phyloP scores from a whole-genome alignment of 2,888 invertebrate genomes.

The Hedychridium roseum region DNA sequence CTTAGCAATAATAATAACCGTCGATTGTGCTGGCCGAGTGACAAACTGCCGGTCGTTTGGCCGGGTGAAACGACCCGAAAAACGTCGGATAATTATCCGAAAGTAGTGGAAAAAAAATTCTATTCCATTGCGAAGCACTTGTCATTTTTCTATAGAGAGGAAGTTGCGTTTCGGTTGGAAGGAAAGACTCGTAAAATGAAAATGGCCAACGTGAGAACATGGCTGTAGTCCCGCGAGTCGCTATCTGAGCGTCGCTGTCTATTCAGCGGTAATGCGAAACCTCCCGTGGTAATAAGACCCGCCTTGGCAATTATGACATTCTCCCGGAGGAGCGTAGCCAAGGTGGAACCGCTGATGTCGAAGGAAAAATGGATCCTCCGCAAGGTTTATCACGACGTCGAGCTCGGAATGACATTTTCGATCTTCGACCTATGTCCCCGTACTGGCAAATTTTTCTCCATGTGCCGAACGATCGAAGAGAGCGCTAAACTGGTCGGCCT shows the following conservation, averaged over 20 bases:
- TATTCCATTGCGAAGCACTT: not conserved
- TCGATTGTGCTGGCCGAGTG: too few species aligned
- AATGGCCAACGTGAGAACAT: constrained; percentile 17
- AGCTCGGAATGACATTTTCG: too few species aligned
- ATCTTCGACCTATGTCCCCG: too few species aligned
- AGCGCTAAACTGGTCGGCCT: too few species aligned
- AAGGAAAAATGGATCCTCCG: too few species aligned
- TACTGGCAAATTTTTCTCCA: too few species aligned
- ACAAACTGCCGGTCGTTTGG: not conserved
- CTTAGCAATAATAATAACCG: too few species aligned
- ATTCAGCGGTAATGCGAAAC: constrained; percentile 56
- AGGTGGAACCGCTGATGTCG: too few species aligned
- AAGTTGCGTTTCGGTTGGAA: too few species aligned
- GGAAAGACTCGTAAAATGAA: not conserved
- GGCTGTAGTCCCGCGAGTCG: constrained; percentile 7
- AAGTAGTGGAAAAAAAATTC: not conserved
- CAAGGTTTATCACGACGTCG: too few species aligned
- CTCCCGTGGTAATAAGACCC: constrained; percentile 54
- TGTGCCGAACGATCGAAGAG: too few species aligned
- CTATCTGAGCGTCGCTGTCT: constrained; percentile 36
- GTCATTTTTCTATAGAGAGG: not conserved
- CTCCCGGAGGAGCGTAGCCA: constrained; percentile 32
- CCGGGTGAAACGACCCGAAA: not conserved
- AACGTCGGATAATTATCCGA: not conserved
- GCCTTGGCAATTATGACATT: constrained; percentile 53